A percentile compares a stretch with the other conserved stretches of the same genome.
Conservation (phyloP, 1,140 invertebrate genomes). For the Drosophila miranda region DNA sequence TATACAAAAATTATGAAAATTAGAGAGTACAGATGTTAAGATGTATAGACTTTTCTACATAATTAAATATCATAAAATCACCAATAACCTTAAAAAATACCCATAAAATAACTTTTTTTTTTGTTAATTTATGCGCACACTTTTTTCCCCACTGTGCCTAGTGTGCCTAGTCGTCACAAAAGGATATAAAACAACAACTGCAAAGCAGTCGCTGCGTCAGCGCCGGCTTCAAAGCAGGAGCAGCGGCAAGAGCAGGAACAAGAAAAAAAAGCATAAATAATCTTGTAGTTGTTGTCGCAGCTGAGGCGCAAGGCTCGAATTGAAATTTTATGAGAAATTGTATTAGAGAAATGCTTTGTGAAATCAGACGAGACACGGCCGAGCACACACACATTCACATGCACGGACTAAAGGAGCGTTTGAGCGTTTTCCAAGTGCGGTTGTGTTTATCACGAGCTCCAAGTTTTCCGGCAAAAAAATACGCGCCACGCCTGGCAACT, state of each 20-base stretch:
- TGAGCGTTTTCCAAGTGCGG: too few species aligned
- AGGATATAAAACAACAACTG: constrained; percentile 74
- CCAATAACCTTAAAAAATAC: too few species aligned
- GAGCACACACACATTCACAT: constrained; percentile 17
- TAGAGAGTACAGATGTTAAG: too few species aligned
- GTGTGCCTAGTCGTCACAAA: constrained; percentile 71
- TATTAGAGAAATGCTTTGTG: constrained; percentile 75
- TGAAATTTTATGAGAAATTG: constrained; percentile 79
- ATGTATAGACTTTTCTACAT: too few species aligned
- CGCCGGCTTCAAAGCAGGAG: neutral
- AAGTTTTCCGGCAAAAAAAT: too few species aligned
- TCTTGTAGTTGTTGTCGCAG: constrained; percentile 69
- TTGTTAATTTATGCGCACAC: too few species aligned
- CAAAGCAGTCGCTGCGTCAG: constrained; percentile 25
- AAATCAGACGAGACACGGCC: constrained; percentile 64
- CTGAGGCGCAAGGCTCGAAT: constrained; percentile 66
- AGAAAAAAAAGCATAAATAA: constrained; percentile 75
- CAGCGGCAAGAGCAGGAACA: constrained; percentile 27
- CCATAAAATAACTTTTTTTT: too few species aligned
- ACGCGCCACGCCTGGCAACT: too few species aligned
- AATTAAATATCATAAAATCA: too few species aligned
- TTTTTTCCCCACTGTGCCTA: constrained; percentile 26
- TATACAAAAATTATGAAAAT: too few species aligned
- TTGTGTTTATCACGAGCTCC: too few species aligned
- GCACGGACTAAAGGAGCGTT: neutral